Percentiles rank a stretch among this genome's conserved stretches.
phyloP scores from a whole-genome alignment of 2,888 invertebrate species.

The Liopterus haemorrhoidalis region DNA sequence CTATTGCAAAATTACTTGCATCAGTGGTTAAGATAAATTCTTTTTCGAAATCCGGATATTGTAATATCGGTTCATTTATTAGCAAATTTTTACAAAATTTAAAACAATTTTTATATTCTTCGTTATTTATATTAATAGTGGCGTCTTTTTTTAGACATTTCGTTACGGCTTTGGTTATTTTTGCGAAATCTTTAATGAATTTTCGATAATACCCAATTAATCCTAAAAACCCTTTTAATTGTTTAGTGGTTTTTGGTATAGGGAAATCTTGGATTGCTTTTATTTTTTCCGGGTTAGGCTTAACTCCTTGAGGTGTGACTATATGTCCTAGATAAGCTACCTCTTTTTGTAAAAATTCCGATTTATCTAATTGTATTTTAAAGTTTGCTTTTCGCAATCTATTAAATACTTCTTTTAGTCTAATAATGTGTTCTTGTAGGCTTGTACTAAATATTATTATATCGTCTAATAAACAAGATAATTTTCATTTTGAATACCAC shows the following conservation, averaged over 20 bases:
- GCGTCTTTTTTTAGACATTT: too few species aligned
- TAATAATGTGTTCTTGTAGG: slow-evolving; percentile 1
- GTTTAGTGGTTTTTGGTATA: too few species aligned
- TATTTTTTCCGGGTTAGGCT: slow-evolving; percentile 1
- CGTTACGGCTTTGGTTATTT: slow-evolving; percentile 2
- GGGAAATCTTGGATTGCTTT: too few species aligned
- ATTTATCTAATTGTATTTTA: slow-evolving; percentile 1
- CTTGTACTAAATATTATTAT: slow-evolving; percentile 1
- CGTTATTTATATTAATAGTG: too few species aligned
- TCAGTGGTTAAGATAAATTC: slow-evolving; percentile 32
- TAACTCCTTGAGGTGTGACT: slow-evolving; percentile 1
- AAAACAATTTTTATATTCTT: too few species aligned
- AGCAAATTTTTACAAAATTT: neutral
- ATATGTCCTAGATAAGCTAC: slow-evolving; percentile 4
- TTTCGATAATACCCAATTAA: slow-evolving; percentile 25
- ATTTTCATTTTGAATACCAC: slow-evolving; percentile 5
- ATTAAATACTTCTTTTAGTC: too few species aligned
- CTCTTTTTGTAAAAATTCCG: slow-evolving; percentile 1
- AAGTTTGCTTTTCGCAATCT: neutral
- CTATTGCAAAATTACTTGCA: slow-evolving; percentile 32
- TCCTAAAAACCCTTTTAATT: too few species aligned
- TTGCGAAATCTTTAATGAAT: slow-evolving; percentile 1
- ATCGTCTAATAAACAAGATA: slow-evolving; percentile 6
- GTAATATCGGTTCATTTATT: slow-evolving; percentile 6
- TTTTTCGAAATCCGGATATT: slow-evolving; percentile 29